These are phyloP conservation scores for Pogonomyrmex californicus DNA, from an alignment of 1,140 invertebrate species.

Conservation along the genomic window DNA sequence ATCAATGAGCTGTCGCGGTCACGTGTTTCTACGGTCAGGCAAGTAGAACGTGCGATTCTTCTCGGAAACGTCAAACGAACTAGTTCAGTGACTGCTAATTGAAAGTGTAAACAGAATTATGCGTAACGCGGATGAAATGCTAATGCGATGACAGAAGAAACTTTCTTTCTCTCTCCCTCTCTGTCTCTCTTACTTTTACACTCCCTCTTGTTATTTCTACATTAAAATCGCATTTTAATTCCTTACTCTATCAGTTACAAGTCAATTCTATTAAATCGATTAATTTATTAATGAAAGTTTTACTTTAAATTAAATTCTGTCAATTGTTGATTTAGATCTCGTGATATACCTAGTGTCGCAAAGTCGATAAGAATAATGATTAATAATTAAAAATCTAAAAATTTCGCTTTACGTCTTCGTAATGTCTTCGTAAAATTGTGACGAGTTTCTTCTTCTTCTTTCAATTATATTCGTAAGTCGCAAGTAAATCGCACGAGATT, in stretches of 20 bases:
- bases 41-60: constrained; percentile 38
- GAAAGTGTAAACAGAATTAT: constrained; percentile 46
- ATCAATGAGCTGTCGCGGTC: constrained; percentile 55
- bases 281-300: constrained; percentile 16
- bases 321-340: not conserved
- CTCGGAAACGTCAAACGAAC: constrained; percentile 8
- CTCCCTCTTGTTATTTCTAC: not conserved
- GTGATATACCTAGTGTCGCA: not conserved
- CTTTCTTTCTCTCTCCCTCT: not conserved
- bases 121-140: not conserved
- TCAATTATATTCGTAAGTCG: not conserved
- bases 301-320: not conserved
- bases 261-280: not conserved
- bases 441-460: not conserved
- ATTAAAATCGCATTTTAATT: constrained; percentile 36
- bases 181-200: not conserved
- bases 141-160: not conserved
- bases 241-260: not conserved
- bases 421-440: not conserved
- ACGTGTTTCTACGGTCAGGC: constrained; percentile 18
- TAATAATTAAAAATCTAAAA: not conserved
- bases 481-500: not conserved
- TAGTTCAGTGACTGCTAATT: not conserved
- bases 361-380: not conserved
- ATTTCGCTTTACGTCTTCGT: not conserved